Conservation (phyloP, 1,140 invertebrate species). For the Hestina assimilis region DNA sequence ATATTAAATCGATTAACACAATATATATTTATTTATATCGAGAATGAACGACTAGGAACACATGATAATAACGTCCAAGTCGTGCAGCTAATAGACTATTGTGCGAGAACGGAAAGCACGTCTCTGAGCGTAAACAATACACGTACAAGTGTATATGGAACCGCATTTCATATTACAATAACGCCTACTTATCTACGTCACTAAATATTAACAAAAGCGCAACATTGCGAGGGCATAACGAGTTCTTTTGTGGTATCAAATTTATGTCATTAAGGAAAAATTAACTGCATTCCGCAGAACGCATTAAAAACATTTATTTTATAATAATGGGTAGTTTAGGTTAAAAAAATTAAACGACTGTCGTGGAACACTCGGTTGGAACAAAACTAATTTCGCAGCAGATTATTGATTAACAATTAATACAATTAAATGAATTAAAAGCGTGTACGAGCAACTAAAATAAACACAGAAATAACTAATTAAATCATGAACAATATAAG, state of each 20-base stretch:
- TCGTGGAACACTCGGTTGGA: too few species aligned
- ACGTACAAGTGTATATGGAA: neutral
- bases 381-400: too few species aligned
- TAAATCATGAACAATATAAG: too few species aligned
- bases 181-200: neutral
- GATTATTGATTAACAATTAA: too few species aligned
- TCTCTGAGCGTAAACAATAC: neutral
- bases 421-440: too few species aligned
- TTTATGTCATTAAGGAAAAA: slow-evolving; percentile 3
- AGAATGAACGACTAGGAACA: neutral
- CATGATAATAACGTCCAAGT: neutral
- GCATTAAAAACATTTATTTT: slow-evolving; percentile 4
- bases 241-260: neutral
- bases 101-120: neutral
- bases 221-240: neutral
- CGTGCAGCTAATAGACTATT: neutral
- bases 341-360: too few species aligned
- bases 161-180: neutral
- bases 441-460: too few species aligned
- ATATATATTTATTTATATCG: too few species aligned
- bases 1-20: too few species aligned
- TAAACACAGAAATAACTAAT: too few species aligned
- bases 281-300: slow-evolving; percentile 1
- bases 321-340: slow-evolving; percentile 1
- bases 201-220: neutral